A percentile compares a stretch with the other conserved stretches of the same genome.
phyloP scores from a whole-genome alignment of 2,888 invertebrate genomes.

The Zeuzera pyrina region DNA sequence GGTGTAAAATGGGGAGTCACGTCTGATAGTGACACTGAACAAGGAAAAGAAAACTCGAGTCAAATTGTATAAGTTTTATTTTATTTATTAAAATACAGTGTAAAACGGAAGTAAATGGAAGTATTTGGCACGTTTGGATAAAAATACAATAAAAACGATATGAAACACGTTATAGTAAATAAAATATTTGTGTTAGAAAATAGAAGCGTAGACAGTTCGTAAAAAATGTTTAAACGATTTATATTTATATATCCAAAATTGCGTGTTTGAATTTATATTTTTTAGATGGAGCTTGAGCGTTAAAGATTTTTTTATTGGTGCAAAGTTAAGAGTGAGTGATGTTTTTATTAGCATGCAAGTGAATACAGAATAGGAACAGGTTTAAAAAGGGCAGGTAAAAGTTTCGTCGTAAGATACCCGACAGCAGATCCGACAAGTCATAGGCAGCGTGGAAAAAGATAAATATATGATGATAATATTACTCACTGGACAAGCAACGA shows the following conservation, averaged over 20 bases:
- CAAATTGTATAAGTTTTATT: slow-evolving; percentile 41
- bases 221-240: too few relatives aligned
- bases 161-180: slow-evolving; percentile 15
- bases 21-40: slow-evolving; percentile 68
- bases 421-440: slow-evolving; percentile 63
- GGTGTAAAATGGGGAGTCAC: slow-evolving; percentile 69
- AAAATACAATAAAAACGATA: not conserved
- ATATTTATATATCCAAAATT: slow-evolving; percentile 54
- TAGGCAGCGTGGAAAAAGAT: slow-evolving; percentile 63
- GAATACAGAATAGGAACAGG: slow-evolving; percentile 26
- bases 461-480: slow-evolving; percentile 64
- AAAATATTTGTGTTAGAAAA: slow-evolving; percentile 43
- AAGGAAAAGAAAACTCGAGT: slow-evolving; percentile 22
- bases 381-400: slow-evolving; percentile 11
- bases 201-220: slow-evolving; percentile 49
- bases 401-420: slow-evolving; percentile 35
- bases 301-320: slow-evolving; percentile 62
- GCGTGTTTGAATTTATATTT: slow-evolving; percentile 68
- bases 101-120: slow-evolving; percentile 31
- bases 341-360: slow-evolving; percentile 22
- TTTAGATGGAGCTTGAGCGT: slow-evolving; percentile 67
- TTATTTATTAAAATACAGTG: slow-evolving; percentile 32
- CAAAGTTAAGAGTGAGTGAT: slow-evolving; percentile 30
- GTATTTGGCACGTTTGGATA: slow-evolving; percentile 27
- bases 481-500: too few relatives aligned